Base-by-base conservation (phyloP, 2,888 invertebrate species). In the Tachystola acroxantha region DNA sequence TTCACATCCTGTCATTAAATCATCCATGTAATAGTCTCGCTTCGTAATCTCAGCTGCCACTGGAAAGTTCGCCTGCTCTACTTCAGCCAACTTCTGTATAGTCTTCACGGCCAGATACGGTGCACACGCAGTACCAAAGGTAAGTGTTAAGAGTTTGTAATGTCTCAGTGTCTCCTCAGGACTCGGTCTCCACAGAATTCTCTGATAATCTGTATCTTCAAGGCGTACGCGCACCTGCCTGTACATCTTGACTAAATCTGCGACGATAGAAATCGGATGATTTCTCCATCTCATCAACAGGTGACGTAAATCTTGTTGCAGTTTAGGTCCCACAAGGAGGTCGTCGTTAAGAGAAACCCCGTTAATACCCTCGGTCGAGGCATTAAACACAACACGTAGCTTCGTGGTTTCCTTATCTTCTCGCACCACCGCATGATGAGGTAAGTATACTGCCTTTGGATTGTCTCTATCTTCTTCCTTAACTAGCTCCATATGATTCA, bases 121-220 rank as follows among this genome's bases (percentile, higher is more conserved):
- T 6, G 53, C 50, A 32, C 40, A 43, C 2, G 48, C 40, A 3
- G 48, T 51, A 1, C 53, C 51, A 41, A 46, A 52, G 0, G 47
- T 50, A 1, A 53, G 14, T 29, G 35, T 49, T 7, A 32, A 4
- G 7, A 54, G 16, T 26, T 33, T 40, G 22, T 45, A 52, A 24
- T 41, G 19, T 19, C 44, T 1, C 2, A 52, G 12, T 3, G 39
- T 22, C 7, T 37, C 27, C 11, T 34, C n/a, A 2, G 36, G 12
- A 25, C 27, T 14, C 14, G 6, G 6, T 38, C 46, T 37, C 50
- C 50, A 49, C 4, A 50, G 6, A 6, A 52, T 48, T 28, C 43
- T 34, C 24, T 46, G 48, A 27, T 27, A 47, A 11, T 35, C 10
- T 5, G 37, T 38, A 12, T 50, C 40, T 10, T 42, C 22, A 7